phyloP scores from a whole-genome alignment of 92 coral and sea anemone species.

The Plumapathes pennacea region DNA sequence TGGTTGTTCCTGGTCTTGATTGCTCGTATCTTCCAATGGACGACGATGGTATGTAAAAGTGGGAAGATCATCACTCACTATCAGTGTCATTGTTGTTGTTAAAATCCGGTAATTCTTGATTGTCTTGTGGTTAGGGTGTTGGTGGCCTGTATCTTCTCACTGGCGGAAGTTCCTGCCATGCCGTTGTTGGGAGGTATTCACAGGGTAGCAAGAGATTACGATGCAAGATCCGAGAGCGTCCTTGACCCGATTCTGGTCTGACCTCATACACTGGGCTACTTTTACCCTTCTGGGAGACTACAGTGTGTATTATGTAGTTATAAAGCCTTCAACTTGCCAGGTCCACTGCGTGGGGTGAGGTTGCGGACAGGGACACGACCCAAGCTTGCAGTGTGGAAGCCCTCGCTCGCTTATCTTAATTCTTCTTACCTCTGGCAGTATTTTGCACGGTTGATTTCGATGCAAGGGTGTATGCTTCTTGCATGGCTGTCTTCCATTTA shows the following conservation, averaged over 20 bases:
- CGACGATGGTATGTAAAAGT: constrained; percentile 1
- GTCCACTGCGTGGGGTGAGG: constrained; percentile 24
- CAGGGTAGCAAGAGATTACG: constrained; percentile 22
- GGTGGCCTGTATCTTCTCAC: constrained; percentile 7
- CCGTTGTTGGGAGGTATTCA: constrained; percentile 16
- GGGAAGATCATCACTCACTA: constrained; percentile 1
- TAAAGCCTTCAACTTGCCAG: constrained; percentile 10
- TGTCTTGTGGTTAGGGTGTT: constrained; percentile 10
- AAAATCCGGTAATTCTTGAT: background rate
- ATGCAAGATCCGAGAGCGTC: constrained; percentile 16
- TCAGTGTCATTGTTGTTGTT: constrained; percentile 5
- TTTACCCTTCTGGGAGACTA: constrained; percentile 1
- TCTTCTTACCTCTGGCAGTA: constrained; percentile 4
- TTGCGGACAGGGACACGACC: constrained; percentile 20
- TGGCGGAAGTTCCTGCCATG: constrained; percentile 33
- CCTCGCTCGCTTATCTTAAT: constrained; percentile 4
- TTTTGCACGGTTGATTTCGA: background rate
- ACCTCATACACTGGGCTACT: constrained; percentile 18
- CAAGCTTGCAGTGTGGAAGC: constrained; percentile 1
- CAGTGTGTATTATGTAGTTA: constrained; percentile 4
- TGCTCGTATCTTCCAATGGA: background rate
- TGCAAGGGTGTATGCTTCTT: constrained; percentile 20
- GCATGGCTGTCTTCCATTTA: constrained; percentile 14
- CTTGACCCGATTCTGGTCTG: background rate
- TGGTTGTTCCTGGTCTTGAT: background rate